Conservation (phyloP, 2,113 vertebrate genomes). For the Clarias magur region DNA sequence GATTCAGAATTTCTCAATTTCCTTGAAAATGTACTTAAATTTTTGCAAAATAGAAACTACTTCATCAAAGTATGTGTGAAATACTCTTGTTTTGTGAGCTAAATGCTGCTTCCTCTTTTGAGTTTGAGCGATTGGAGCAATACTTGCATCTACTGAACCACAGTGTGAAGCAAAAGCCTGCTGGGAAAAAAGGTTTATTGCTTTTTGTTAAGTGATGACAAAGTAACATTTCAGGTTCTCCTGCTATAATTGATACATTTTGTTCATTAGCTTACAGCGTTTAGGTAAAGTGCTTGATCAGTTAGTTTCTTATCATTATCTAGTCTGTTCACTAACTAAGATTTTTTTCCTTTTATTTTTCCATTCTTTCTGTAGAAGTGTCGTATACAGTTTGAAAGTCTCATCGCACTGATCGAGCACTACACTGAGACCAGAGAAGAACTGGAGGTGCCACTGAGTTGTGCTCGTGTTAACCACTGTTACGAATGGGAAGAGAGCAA, state of each 20-base stretch:
- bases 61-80: too few relatives aligned
- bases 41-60: too few relatives aligned
- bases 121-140: too few relatives aligned
- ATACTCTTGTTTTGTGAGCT: too few relatives aligned
- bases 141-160: too few relatives aligned
- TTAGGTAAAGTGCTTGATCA: background rate
- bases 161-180: too few relatives aligned
- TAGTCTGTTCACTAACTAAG: background rate
- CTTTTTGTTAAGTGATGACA: too few relatives aligned
- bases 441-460: slow-evolving; percentile 78
- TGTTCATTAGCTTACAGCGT: background rate
- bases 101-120: too few relatives aligned
- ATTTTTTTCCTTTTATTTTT: background rate
- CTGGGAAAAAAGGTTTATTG: too few relatives aligned
- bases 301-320: background rate
- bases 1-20: too few relatives aligned
- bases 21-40: too few relatives aligned
- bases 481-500: slow-evolving; percentile 80
- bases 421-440: slow-evolving; percentile 71
- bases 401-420: slow-evolving; percentile 83
- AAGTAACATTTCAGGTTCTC: background rate
- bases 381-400: slow-evolving; percentile 75
- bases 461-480: slow-evolving; percentile 82
- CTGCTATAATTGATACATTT: background rate
- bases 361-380: slow-evolving; percentile 72